A percentile compares a stretch with the other conserved stretches of the same genome.
Conservation (phyloP, 2,888 invertebrate genomes). For the Megastigmus dorsalis region DNA sequence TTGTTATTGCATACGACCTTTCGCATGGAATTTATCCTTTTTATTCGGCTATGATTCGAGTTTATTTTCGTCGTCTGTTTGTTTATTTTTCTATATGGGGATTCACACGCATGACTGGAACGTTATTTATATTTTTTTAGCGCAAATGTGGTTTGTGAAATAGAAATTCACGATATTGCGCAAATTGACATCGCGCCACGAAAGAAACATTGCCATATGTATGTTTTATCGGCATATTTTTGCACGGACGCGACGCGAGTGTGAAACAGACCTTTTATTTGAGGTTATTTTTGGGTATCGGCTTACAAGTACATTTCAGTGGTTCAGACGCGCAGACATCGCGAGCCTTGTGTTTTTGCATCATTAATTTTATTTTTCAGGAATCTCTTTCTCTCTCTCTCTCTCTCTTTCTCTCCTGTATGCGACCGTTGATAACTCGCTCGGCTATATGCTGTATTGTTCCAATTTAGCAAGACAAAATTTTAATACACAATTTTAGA, state of each 20-base stretch:
- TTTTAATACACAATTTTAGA: slow-evolving; percentile 17
- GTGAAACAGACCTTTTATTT: not conserved
- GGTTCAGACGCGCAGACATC: not conserved
- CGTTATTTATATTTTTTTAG: too few species aligned
- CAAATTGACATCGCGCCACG: too few species aligned
- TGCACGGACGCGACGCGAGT: slow-evolving; percentile 2
- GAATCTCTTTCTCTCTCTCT: not conserved
- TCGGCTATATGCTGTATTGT: not conserved
- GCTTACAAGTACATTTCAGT: not conserved
- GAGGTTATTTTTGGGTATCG: slow-evolving; percentile 31
- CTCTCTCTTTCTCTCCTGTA: not conserved
- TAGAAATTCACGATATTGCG: not conserved
- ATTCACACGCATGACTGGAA: too few species aligned
- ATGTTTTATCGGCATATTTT: not conserved
- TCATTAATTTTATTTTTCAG: too few species aligned
- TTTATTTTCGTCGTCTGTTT: slow-evolving; percentile 28
- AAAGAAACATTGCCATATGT: too few species aligned
- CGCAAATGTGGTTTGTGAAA: not conserved
- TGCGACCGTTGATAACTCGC: not conserved
- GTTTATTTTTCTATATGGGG: slow-evolving; percentile 16
- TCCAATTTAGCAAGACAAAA: slow-evolving; percentile 19
- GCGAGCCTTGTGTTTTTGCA: too few species aligned
- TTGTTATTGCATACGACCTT: too few species aligned
- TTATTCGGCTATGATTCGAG: slow-evolving; percentile 17
- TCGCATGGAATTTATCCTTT: slow-evolving; percentile 3